A percentile compares a stretch with the other conserved stretches of the same genome.
Conservation (phyloP, 2,797 vertebrate genomes). For the Eulemur coronatus region DNA sequence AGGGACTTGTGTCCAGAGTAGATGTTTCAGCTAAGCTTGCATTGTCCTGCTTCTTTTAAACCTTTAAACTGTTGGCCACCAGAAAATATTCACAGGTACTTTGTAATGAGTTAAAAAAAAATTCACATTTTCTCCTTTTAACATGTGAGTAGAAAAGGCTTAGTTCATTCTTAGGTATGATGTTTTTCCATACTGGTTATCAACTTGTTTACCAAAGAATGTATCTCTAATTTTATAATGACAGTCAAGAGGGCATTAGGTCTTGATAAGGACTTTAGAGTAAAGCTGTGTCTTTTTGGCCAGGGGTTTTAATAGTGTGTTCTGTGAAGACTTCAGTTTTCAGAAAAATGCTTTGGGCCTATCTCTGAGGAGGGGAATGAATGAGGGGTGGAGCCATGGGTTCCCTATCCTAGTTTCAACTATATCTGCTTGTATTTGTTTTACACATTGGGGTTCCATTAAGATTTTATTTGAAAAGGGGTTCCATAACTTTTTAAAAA, state of each 20-base stretch:
- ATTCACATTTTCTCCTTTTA: not conserved
- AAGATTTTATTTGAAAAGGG: constrained; percentile 13
- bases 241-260: not conserved
- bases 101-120: not conserved
- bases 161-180: not conserved
- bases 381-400: not conserved
- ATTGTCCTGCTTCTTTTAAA: not conserved
- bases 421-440: not conserved
- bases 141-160: not conserved
- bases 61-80: not conserved
- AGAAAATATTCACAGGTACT: not conserved
- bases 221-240: constrained; percentile 9
- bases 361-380: not conserved
- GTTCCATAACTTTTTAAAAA: not conserved
- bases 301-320: not conserved
- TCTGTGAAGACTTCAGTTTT: constrained; percentile 14
- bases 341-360: not conserved
- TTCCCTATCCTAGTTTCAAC: not conserved
- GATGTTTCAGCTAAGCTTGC: not conserved
- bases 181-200: not conserved
- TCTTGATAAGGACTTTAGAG: not conserved
- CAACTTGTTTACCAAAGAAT: not conserved
- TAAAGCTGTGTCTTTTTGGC: not conserved
- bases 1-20: constrained; percentile 18
- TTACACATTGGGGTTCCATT: not conserved